Base-by-base conservation (phyloP, 2,888 invertebrate genomes). In the Drosophila rellima region DNA sequence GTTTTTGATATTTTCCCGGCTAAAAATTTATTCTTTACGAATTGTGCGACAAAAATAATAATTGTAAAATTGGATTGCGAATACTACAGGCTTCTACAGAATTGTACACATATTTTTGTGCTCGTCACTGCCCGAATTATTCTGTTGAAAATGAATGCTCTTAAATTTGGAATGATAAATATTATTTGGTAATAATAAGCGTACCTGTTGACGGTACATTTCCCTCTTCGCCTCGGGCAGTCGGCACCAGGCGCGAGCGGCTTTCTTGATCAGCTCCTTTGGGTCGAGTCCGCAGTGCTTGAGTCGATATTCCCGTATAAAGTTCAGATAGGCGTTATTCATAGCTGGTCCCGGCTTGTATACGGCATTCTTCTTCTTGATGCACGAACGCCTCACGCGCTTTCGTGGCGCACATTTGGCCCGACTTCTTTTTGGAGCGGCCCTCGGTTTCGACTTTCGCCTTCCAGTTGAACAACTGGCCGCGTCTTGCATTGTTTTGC, bases 221-320 rank as follows among this genome's bases (percentile, higher is more conserved):
- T 61, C 35, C 23, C 73, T 81, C 20, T 70, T 60, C 3, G 37
- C 44, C 0, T 63, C 56, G 0, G 71, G 15, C 13, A 83, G 6
- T 2, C 56, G 44, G 10, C 71, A 70, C 83, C 83, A 83, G 29
- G 73, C 70, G 0, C 72, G 64, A 2, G 78, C 81, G 0, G 81
- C 81, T 15, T 52, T 61, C n/a, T 29, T 29, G n/a, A 80, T 31
- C 18, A 71, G 7, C 0, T 83, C 75, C 2, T 51, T 65, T 0
- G 83, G 72, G 0, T 39, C 52, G 0, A 83, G 35, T 0, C 56
- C 70, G 48, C 75, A 78, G 40, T 84, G 72, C 6, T 52, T 71
- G 18, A 56, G 29, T 0, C 75, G 68, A 44, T 48, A 83, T 3
- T 44, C 31, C 0, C 76, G 70, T 3, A 82, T 17, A 40, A 83